Conservation (phyloP, 1,140 invertebrate genomes). For the Himalopsyche phryganea region DNA sequence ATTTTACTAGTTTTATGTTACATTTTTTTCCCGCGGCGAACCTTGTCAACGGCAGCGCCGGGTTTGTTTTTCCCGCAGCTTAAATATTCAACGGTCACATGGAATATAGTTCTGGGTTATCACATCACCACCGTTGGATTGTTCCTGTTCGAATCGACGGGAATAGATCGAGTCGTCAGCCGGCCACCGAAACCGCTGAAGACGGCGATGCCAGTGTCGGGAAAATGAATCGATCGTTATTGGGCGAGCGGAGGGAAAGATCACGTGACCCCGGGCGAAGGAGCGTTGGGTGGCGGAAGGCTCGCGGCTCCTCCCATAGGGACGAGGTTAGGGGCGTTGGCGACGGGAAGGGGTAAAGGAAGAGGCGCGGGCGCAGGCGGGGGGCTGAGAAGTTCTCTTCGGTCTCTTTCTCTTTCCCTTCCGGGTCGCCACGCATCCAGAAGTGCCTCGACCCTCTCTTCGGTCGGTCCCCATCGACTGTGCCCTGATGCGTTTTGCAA, state of each 20-base stretch:
- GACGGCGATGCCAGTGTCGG: not conserved
- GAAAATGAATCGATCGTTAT: not conserved
- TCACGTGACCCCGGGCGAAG: constrained; percentile 20
- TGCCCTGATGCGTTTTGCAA: constrained; percentile 88
- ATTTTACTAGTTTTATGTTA: no score
- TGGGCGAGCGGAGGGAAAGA: constrained; percentile 1
- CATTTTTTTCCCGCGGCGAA: no score
- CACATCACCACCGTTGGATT: no score
- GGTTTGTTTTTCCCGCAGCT: no score
- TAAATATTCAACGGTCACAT: no score
- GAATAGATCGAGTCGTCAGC: no score
- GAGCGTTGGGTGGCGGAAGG: no score
- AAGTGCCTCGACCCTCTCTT: constrained; percentile 81
- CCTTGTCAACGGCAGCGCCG: no score
- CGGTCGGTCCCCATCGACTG: constrained; percentile 84
- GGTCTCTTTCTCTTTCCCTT: constrained; percentile 71
- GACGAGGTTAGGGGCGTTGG: constrained; percentile 35
- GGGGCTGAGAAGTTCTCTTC: constrained; percentile 64
- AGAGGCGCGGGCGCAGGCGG: constrained; percentile 47
- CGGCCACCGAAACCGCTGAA: no score
- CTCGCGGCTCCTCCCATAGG: constrained; percentile 3
- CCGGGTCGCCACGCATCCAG: constrained; percentile 83
- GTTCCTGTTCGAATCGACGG: no score
- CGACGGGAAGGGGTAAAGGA: constrained; percentile 39
- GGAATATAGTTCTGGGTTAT: not conserved